Base-by-base conservation (phyloP, 2,888 invertebrate genomes). In the Mimumesa dahlbomi region DNA sequence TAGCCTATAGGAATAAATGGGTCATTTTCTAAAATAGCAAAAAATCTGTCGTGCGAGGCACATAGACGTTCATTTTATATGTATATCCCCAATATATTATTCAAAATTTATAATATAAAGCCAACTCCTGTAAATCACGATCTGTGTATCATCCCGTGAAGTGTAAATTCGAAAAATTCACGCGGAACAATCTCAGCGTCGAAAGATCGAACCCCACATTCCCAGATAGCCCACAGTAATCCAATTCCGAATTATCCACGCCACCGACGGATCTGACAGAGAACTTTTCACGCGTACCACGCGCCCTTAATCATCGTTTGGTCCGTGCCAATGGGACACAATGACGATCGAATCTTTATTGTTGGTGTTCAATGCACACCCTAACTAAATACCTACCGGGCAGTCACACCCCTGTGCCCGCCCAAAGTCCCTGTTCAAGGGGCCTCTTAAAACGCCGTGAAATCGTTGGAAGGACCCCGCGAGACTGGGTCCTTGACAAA, bases 221-320 rank as follows among this genome's bases (percentile, higher is more conserved):
- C 77, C 68, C 82, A 82, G 77, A 72, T 67, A 73, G 74, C 52
- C 76, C 69, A 48, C 62, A 72, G 62, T 84, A 84, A 85, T 84
- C 83, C 81, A 85, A 85, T 86, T 84, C 46, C 72, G 77, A 85
- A 85, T 87, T 82, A 84, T 85, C 69, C 76, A 80, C 70, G 72
- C 77, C 62, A 40, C 11, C 59, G 53, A 49, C 57, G 49, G 61
- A 69, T 62, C 66, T 64, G 59, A 52, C 42, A 71, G 65, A 67
- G 59, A 66, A 69, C 77, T 62, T 73, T 65, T 63, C 64, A 74
- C 74, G 70, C 57, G 79, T 63, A 77, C 64, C 76, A 65, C 59
- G 68, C 76, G 74, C 21, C 75, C 76, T 65, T 78, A 81, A 82
- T 83, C 81, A 77, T 78, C 75, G 65, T 73, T 61, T 73, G 63